Conservation (phyloP, 2,888 invertebrate genomes). For the Sylvicola cinctus region DNA sequence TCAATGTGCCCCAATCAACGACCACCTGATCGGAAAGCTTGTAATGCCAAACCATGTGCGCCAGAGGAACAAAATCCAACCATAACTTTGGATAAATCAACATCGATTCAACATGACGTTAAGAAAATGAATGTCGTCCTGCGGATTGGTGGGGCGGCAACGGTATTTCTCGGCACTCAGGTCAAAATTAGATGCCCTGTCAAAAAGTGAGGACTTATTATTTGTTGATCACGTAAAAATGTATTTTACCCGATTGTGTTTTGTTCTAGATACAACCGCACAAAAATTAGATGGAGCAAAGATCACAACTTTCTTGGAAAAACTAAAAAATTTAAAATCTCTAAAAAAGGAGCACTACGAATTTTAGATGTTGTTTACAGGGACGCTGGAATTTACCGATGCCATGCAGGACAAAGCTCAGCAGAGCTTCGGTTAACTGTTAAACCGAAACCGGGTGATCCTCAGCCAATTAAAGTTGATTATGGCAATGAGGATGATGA, state of each 20-base stretch:
- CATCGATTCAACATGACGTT: constrained; percentile 66
- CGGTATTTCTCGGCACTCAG: constrained; percentile 75
- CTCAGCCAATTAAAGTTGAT: constrained; percentile 62
- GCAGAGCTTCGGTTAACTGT: constrained; percentile 66
- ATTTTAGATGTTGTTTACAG: constrained; percentile 61
- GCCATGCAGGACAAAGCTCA: constrained; percentile 61
- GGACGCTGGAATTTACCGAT: constrained; percentile 72
- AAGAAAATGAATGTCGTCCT: constrained; percentile 63
- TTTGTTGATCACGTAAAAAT: constrained; percentile 22
- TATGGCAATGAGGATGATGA: constrained; percentile 28
- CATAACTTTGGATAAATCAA: constrained; percentile 58
- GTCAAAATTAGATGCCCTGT: constrained; percentile 89
- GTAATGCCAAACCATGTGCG: constrained; percentile 65
- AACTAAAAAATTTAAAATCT: constrained; percentile 67
- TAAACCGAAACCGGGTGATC: constrained; percentile 57
- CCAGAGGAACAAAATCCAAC: constrained; percentile 49
- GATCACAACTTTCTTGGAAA: constrained; percentile 59
- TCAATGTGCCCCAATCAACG: constrained; percentile 53
- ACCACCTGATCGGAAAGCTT: constrained; percentile 60
- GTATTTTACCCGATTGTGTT: no score
- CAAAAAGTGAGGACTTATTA: constrained; percentile 30
- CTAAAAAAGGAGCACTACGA: constrained; percentile 75
- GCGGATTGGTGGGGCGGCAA: constrained; percentile 78
- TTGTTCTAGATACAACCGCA: constrained; percentile 36
- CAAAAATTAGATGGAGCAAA: constrained; percentile 77